Evolutionary conservation across 2,113 vertebrate genomes (phyloP), one percentile per base, ranked within the genome.

Genomic region (Sphaerodactylus townsendi): DNA sequence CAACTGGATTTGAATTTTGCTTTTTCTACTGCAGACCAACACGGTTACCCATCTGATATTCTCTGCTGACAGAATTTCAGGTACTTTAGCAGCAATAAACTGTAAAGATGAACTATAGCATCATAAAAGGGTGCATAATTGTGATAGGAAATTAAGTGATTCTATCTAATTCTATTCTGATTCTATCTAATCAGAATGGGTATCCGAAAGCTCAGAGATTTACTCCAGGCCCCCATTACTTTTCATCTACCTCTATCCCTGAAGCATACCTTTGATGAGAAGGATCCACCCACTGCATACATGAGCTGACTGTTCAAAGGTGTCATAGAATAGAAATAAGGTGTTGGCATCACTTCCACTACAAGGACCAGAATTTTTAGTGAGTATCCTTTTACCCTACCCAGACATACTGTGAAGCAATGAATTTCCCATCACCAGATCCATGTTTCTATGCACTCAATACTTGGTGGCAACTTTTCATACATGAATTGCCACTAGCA

Each of bases 71-170:
- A 87, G 73, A 79, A 88, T 73, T 2, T 0, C 2, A 85, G 73
- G 71, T 37, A 79, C 21, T 21, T 85, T 76, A 83, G 87, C 70
- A 78, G 85, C 87, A 80, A 88, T 77, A 85, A 87, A 84, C 2
- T 82, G 56, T 84, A 82, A 89, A 85, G 87, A 85, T 89, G 59
- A 59, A 74, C 85, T 86, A 59, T 1, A 79, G 10, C 33, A 89
- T 65, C 85, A 91, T 85, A 74, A 35, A 89, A 91, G 75, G 0
- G 19, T 77, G 79, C 17, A 77, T 41, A 79, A 81, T 68, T 79
- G 46, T 56, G 84, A 82, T 39, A 70, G 10, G 68, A 90, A 88
- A 50, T 72, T 65, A 50, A 62, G 30, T 21, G 39, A 0, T n/a
- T n/a, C n/a, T n/a, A n/a, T n/a, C n/a, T n/a, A n/a, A n/a, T n/a